These are phyloP conservation scores for Poliocrania exsul DNA, from an alignment of 2,797 vertebrate genomes.

Conservation along the genomic window DNA sequence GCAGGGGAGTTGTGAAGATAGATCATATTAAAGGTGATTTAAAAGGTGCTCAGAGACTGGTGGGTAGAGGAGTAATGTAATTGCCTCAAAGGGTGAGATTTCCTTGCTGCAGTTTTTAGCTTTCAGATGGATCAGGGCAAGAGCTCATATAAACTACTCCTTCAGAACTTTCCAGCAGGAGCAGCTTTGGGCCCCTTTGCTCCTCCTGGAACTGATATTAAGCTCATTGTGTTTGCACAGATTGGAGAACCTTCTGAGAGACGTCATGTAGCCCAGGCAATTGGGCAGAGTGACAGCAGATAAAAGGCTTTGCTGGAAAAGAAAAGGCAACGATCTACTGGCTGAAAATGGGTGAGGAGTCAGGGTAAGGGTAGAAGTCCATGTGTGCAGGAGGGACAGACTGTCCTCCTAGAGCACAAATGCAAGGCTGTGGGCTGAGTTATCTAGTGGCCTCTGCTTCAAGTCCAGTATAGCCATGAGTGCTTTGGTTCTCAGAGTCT, in stretches of 20 bases:
- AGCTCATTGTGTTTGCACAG: not conserved
- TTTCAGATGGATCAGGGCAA: not conserved
- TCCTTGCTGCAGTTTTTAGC: not conserved
- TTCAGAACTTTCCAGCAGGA: not conserved
- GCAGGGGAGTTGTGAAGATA: not conserved
- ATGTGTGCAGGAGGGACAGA: not conserved
- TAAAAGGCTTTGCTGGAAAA: not conserved
- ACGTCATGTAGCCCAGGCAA: not conserved
- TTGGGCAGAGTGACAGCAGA: accelerated
- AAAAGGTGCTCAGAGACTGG: not conserved
- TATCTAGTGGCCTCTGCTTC: not conserved
- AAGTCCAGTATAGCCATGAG: not conserved
- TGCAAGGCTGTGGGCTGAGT: not conserved
- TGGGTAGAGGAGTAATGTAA: not conserved
- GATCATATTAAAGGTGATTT: conserved; percentile 43
- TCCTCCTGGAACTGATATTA: not conserved
- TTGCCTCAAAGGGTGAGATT: not conserved
- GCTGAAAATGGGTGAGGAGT: not conserved
- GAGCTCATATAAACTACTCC: not conserved
- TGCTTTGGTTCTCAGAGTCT: not conserved
- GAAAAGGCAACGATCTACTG: not conserved
- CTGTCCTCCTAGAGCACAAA: not conserved
- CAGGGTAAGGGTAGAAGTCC: not conserved
- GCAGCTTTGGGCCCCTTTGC: not conserved
- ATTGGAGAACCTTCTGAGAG: not conserved